Evolutionary conservation across 2,797 vertebrate genomes (phyloP).

Genomic region (Brotogeris chrysoptera): DNA sequence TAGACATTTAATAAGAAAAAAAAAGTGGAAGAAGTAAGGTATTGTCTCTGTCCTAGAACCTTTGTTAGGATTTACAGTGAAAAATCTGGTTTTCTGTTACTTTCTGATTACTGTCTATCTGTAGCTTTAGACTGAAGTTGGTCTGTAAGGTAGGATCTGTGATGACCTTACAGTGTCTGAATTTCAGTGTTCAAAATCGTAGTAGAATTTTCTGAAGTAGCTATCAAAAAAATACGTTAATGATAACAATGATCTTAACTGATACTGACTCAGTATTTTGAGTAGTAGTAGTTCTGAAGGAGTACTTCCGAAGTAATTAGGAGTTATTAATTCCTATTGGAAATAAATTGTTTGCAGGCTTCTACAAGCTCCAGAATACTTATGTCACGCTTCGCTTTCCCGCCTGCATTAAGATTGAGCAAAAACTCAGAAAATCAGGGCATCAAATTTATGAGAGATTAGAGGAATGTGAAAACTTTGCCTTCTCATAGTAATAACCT

Average conservation of each 20-base stretch:
- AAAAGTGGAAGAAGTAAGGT: neutral
- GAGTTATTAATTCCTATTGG: neutral
- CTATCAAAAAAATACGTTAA: neutral
- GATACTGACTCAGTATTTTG: neutral
- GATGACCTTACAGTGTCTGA: neutral
- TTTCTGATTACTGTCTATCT: neutral
- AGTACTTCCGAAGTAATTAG: neutral
- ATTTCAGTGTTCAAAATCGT: neutral
- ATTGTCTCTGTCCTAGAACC: neutral
- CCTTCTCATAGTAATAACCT: neutral
- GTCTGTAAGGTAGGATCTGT: neutral
- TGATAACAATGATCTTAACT: neutral
- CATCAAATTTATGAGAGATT: neutral
- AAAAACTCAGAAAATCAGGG: neutral
- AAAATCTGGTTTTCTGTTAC: neutral
- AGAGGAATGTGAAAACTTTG: neutral
- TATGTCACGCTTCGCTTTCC: neutral
- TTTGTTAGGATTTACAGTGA: neutral
- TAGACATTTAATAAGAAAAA: neutral
- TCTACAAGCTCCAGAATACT: neutral
- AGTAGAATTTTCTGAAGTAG: neutral
- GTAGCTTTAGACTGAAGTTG: neutral
- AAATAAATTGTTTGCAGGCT: neutral
- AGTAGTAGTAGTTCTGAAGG: neutral
- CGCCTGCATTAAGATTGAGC: neutral